phyloP scores from a whole-genome alignment of 1,140 invertebrate genomes.

The Rhopalosiphum padi region DNA sequence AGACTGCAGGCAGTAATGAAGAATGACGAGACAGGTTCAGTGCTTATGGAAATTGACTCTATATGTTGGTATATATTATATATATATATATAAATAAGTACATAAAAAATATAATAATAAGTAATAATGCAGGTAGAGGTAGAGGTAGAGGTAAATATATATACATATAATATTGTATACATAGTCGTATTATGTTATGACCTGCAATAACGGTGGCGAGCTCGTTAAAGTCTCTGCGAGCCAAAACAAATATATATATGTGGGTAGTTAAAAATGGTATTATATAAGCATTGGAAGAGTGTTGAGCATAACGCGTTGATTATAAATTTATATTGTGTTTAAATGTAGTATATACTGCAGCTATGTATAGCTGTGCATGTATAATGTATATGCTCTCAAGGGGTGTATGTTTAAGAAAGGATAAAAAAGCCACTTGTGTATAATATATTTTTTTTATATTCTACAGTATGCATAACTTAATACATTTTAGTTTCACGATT shows the following conservation, averaged over 20 bases:
- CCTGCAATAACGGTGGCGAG: background rate
- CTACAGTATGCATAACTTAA: background rate
- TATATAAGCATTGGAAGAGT: background rate
- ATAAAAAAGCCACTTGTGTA: background rate
- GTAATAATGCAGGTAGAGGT: background rate
- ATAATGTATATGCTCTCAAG: background rate
- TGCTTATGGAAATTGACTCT: background rate
- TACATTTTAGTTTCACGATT: background rate
- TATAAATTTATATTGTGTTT: background rate
- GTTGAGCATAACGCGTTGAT: background rate
- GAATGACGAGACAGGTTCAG: conserved; percentile 30
- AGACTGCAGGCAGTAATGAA: background rate
- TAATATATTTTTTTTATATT: background rate
- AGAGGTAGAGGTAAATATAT: background rate
- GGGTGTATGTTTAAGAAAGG: background rate
- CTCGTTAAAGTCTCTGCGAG: conserved; percentile 7
- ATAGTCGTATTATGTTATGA: background rate
- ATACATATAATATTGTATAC: background rate
- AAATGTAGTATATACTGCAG: background rate
- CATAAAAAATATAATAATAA: conserved; percentile 9
- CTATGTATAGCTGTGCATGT: background rate
- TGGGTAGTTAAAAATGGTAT: background rate
- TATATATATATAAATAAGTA: background rate
- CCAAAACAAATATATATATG: background rate
- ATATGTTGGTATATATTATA: background rate